phyloP scores from a whole-genome alignment of 2,888 invertebrate species.

The Patella depressa region DNA sequence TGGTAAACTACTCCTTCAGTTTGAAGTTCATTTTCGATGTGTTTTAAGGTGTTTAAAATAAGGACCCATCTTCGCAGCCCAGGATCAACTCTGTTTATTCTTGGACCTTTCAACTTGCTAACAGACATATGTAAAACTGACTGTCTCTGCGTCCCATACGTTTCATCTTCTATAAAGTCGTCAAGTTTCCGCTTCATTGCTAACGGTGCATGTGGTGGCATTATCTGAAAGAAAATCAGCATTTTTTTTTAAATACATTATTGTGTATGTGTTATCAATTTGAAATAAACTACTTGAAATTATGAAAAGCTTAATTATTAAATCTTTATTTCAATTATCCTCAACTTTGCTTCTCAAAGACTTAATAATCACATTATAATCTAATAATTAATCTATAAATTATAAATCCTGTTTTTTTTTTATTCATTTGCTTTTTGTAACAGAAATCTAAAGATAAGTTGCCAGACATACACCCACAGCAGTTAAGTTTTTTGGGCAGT shows the following conservation, averaged over 20 bases:
- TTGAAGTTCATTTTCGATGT: conserved; percentile 87
- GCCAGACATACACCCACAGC: too few relatives aligned
- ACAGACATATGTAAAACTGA: conserved; percentile 93
- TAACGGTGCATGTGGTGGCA: conserved; percentile 23
- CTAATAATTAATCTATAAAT: too few relatives aligned
- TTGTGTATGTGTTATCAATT: background rate
- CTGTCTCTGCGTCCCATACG: conserved; percentile 74
- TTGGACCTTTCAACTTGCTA: conserved; percentile 86
- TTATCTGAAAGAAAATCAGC: conserved; percentile 1
- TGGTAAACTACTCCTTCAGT: conserved; percentile 70
- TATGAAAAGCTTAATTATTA: background rate
- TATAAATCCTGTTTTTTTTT: too few relatives aligned
- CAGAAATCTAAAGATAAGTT: too few relatives aligned
- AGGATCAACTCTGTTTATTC: conserved; percentile 79
- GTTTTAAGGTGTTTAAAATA: conserved; percentile 91
- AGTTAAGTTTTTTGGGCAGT: too few relatives aligned
- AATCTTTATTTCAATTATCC: too few relatives aligned
- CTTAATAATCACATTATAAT: too few relatives aligned
- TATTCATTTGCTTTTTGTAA: too few relatives aligned
- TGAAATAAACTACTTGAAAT: background rate
- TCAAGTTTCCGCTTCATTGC: conserved; percentile 33
- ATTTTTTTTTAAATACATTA: background rate
- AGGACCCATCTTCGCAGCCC: conserved; percentile 90
- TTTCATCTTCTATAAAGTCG: conserved; percentile 27
- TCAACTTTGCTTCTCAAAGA: too few relatives aligned